These are phyloP conservation scores for Drosophila tani DNA, from an alignment of 1,140 invertebrate genomes.

Conservation along the genomic window DNA sequence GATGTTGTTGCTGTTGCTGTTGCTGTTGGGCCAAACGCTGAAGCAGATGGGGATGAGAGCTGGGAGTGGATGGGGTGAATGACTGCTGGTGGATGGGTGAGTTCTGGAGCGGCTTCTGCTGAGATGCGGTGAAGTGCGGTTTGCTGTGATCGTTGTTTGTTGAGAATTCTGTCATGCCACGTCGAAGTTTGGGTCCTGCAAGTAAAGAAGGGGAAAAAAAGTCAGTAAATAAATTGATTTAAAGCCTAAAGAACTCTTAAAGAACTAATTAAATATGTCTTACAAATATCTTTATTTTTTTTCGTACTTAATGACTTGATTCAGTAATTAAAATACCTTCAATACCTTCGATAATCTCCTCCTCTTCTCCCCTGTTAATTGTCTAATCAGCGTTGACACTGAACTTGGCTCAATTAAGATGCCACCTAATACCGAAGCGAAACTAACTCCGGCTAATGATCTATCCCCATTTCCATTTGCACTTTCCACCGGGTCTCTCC, in stretches of 20 bases:
- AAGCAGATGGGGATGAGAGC: constrained; percentile 52
- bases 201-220: background rate
- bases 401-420: constrained; percentile 61
- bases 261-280: background rate
- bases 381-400: constrained; percentile 51
- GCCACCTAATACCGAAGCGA: constrained; percentile 13
- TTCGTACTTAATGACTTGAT: background rate
- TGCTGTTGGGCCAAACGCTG: constrained; percentile 64
- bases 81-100: constrained; percentile 64
- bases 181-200: constrained; percentile 82
- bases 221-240: background rate
- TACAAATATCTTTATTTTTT: too few species aligned
- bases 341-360: constrained; percentile 18
- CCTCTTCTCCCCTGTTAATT: constrained; percentile 19
- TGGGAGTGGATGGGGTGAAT: constrained; percentile 38
- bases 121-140: constrained; percentile 74
- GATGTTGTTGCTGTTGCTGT: constrained; percentile 45
- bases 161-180: constrained; percentile 85
- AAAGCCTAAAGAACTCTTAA: background rate
- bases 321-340: constrained; percentile 1
- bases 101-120: constrained; percentile 72
- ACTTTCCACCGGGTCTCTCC: constrained; percentile 30
- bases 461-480: constrained; percentile 41
- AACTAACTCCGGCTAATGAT: constrained; percentile 45
- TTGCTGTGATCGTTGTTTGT: constrained; percentile 80